Evolutionary conservation across 2,888 invertebrate species (phyloP).

Genomic region (Heliconius ethilla): DNA sequence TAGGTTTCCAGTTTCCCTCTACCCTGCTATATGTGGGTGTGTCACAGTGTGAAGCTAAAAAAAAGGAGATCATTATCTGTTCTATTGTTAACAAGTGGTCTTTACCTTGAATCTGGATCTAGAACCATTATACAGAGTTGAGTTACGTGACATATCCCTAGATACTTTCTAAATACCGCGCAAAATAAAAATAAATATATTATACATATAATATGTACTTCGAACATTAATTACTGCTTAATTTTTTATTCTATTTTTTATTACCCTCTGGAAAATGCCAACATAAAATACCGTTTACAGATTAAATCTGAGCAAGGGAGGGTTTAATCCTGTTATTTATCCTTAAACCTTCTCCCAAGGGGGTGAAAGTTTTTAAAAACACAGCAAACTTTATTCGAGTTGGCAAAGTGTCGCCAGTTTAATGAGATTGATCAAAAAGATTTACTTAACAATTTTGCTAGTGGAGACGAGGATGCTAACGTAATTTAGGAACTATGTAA

Average conservation of each 20-base stretch:
- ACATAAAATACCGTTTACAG: constrained; percentile 29
- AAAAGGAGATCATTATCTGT: no score
- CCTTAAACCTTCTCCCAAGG: constrained; percentile 43
- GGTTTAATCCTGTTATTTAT: constrained; percentile 49
- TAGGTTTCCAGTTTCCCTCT: no score
- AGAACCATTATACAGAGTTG: no score
- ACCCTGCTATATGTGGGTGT: no score
- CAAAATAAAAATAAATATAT: no score
- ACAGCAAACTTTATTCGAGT: constrained; percentile 50
- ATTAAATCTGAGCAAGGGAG: constrained; percentile 44
- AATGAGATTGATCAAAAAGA: constrained; percentile 66
- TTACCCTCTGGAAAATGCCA: constrained; percentile 2
- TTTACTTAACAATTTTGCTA: constrained; percentile 49
- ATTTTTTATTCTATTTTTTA: constrained; percentile 9
- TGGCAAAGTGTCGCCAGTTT: constrained; percentile 58
- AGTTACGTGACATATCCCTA: no score
- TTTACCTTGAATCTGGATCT: no score
- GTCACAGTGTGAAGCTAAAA: no score
- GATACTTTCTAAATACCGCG: no score
- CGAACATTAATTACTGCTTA: not conserved
- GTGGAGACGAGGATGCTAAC: constrained; percentile 29
- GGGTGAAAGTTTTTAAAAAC: constrained; percentile 49
- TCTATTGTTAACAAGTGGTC: no score
- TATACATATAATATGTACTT: not conserved
- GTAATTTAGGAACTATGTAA: constrained; percentile 15